These are phyloP conservation scores for Hemibates koningsi DNA, from an alignment of 2,113 vertebrate species.

Conservation along the genomic window DNA sequence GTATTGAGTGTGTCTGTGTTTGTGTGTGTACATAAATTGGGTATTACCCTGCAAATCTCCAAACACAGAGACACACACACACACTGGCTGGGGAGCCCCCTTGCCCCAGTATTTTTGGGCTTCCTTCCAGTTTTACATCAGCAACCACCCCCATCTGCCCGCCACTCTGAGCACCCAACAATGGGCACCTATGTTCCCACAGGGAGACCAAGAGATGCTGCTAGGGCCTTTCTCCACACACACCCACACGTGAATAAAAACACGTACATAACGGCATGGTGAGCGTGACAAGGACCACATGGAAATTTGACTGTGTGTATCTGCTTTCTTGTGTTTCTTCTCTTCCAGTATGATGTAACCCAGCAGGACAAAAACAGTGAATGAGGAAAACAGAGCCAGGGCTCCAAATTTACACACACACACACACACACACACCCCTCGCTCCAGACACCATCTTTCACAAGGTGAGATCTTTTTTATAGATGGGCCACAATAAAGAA, in stretches of 20 bases:
- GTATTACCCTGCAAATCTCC: not conserved
- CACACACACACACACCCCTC: not conserved
- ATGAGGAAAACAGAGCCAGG: constrained; percentile 16
- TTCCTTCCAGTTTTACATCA: constrained; percentile 58
- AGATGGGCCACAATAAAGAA: not conserved
- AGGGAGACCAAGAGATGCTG: constrained; percentile 50
- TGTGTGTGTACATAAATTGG: not conserved
- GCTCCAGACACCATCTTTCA: constrained; percentile 9
- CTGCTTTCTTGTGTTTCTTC: not conserved
- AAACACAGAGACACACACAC: not conserved
- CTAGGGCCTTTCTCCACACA: constrained; percentile 25
- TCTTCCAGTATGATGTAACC: constrained; percentile 3
- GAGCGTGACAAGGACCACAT: not conserved
- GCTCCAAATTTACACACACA: not conserved
- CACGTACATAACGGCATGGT: not conserved
- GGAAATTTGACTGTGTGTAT: not conserved
- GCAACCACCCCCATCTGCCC: constrained; percentile 21
- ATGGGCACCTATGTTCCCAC: constrained; percentile 76
- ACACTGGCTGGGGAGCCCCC: constrained; percentile 9
- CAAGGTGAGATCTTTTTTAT: constrained; percentile 39
- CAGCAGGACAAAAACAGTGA: not conserved
- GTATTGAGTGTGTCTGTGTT: not conserved
- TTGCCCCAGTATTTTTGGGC: constrained; percentile 66
- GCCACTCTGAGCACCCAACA: constrained; percentile 56
- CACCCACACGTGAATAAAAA: not conserved